Evolutionary conservation across 2,888 invertebrate species (phyloP).

Genomic region (Euzophera pinguis): DNA sequence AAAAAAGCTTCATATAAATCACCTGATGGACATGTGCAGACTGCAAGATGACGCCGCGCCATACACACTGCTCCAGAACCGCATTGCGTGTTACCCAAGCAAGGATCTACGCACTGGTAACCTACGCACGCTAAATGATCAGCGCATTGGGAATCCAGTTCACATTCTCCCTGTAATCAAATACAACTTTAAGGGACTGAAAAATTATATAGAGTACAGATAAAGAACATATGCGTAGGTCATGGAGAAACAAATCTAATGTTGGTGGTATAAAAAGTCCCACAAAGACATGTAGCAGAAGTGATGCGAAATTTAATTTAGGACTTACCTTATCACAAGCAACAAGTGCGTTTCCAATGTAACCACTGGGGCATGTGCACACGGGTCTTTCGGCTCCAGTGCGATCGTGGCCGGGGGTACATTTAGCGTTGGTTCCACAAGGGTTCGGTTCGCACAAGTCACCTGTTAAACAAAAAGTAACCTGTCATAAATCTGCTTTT

Average conservation of each 20-base stretch:
- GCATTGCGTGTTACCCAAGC: slow-evolving; percentile 85
- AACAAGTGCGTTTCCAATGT: slow-evolving; percentile 87
- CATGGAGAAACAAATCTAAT: too few relatives aligned
- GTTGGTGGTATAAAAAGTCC: background rate
- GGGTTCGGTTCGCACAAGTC: slow-evolving; percentile 93
- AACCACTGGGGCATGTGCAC: slow-evolving; percentile 89
- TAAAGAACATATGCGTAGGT: too few relatives aligned
- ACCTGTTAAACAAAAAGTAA: slow-evolving; percentile 60
- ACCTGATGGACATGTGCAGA: slow-evolving; percentile 89
- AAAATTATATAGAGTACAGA: too few relatives aligned
- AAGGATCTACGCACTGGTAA: slow-evolving; percentile 86
- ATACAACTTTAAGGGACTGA: background rate
- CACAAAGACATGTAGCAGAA: background rate
- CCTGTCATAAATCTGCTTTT: background rate
- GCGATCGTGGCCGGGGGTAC: slow-evolving; percentile 91
- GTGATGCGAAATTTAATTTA: background rate
- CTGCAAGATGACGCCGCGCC: slow-evolving; percentile 87
- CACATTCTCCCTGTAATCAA: slow-evolving; percentile 85
- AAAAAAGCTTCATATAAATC: slow-evolving; percentile 17
- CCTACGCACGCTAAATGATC: slow-evolving; percentile 88
- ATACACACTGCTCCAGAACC: slow-evolving; percentile 88
- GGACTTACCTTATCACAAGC: slow-evolving; percentile 80
- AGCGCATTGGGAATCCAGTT: slow-evolving; percentile 86
- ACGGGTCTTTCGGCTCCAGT: slow-evolving; percentile 91
- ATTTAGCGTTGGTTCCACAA: slow-evolving; percentile 89